These are phyloP conservation scores for Taphrorychus bicolor DNA, from an alignment of 2,888 invertebrate genomes.

Conservation along the genomic window DNA sequence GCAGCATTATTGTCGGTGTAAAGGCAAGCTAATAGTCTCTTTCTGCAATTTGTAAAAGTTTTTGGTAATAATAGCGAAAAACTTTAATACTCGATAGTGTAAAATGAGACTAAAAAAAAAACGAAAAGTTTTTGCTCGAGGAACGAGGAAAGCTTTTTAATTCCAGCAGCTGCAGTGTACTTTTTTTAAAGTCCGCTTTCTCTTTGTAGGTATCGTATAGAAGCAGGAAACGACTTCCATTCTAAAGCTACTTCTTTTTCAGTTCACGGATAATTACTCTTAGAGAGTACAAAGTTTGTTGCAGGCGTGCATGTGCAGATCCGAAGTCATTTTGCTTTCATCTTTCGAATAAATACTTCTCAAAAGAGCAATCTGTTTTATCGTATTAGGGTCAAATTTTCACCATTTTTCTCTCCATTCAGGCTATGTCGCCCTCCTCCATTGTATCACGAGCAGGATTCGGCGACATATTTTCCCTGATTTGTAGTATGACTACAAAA, in stretches of 20 bases:
- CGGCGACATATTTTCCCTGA: constrained; percentile 1
- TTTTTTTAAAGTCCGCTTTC: background rate
- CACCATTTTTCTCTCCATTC: background rate
- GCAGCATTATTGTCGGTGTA: no score
- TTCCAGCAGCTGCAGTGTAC: background rate
- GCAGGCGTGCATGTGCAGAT: background rate
- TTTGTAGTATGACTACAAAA: constrained; percentile 8
- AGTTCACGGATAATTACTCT: background rate
- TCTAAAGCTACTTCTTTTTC: background rate
- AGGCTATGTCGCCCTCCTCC: background rate
- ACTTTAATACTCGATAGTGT: no score
- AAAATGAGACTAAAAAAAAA: background rate
- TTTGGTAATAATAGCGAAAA: no score
- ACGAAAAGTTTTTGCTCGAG: background rate
- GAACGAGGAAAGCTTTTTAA: background rate
- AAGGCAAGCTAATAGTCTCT: no score
- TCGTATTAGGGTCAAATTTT: background rate
- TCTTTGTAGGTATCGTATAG: background rate
- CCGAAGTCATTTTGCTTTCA: background rate
- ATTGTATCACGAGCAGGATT: background rate
- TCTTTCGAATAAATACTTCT: background rate
- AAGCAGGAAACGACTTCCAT: background rate
- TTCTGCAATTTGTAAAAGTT: no score
- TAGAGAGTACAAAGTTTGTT: background rate
- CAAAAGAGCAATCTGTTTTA: background rate